Evolutionary conservation across 2,113 vertebrate species (phyloP), one percentile per base, ranked within the genome.

Genomic region (Alethe diademata): DNA sequence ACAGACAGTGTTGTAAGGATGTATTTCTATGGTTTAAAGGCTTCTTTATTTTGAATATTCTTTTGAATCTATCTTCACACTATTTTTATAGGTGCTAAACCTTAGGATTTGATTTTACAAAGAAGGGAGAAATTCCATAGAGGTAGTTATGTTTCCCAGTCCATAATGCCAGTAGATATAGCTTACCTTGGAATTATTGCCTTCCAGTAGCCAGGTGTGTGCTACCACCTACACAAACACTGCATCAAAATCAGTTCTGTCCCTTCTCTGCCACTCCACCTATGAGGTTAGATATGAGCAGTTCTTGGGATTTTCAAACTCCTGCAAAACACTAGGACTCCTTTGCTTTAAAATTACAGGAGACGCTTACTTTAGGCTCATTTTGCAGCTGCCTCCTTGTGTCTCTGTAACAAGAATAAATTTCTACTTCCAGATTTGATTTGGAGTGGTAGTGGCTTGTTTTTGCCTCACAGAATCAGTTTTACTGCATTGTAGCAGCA

Each of bases 91-190:
- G 35, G 35, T 35, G 35, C 8, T 33, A 19, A 86, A 42, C 11
- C 50, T 67, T 19, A 53, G n/a, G 3, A 2, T 66, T 83, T 35
- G 36, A 8, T 54, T 90, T 76, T 35, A 36, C 67, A 84, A 50
- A 10, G 5, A 20, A 4, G 19, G 8, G 23, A 70, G 28, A 69
- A 72, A 56, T 71, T 86, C 16, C 35, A 8, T 12, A 40, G 10
- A 31, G 15, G 19, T 76, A 40, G 24, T 36, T 29, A 10, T 31
- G 4, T 81, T 88, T 94, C 73, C 18, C 31, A 48, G 65, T 17
- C 40, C 12, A 17, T 60, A 6, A 4, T 58, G 33, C 35, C 24
- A 26, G 11, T 38, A 40, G 45, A 9, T 56, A 11, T 0, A 1
- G 85, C 18, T 78, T 79, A 43, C 4, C 5, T 4, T 66, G 42